A percentile compares a stretch with the other conserved stretches of the same genome.
Evolutionary conservation across 2,888 invertebrate species (phyloP).

Genomic region (Xestobium rufovillosum): DNA sequence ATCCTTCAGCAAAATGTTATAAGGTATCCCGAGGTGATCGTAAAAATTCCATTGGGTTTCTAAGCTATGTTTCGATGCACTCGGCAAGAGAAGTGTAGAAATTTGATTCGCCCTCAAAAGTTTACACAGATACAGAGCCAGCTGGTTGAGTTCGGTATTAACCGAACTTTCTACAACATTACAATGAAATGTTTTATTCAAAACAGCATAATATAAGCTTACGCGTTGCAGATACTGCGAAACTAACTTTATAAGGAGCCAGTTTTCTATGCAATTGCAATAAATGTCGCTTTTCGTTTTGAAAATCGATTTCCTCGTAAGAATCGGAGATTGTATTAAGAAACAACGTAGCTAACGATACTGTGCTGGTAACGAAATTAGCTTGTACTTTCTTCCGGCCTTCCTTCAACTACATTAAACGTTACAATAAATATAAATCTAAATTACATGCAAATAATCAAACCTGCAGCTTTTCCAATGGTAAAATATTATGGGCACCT

Average conservation of each 20-base stretch:
- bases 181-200: slow-evolving; percentile 8
- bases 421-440: slow-evolving; percentile 22
- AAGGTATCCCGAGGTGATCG: slow-evolving; percentile 63
- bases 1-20: slow-evolving; percentile 61
- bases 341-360: slow-evolving; percentile 47
- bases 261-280: slow-evolving; percentile 61
- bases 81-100: slow-evolving; percentile 38
- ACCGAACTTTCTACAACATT: slow-evolving; percentile 19
- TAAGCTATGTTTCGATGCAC: slow-evolving; percentile 35
- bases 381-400: slow-evolving; percentile 38
- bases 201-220: slow-evolving; percentile 15
- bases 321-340: slow-evolving; percentile 54
- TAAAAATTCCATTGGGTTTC: slow-evolving; percentile 45
- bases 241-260: slow-evolving; percentile 68
- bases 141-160: slow-evolving; percentile 45
- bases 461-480: slow-evolving; percentile 28
- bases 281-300: slow-evolving; percentile 40
- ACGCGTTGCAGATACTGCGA: slow-evolving; percentile 49
- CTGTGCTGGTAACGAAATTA: slow-evolving; percentile 44
- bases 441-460: slow-evolving; percentile 6
- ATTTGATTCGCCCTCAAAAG: slow-evolving; percentile 45
- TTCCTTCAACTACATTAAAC: slow-evolving; percentile 39
- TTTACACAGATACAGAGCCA: slow-evolving; percentile 50
- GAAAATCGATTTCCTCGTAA: slow-evolving; percentile 46
- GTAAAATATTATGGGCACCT: slow-evolving; percentile 26